Evolutionary conservation across 2,113 vertebrate genomes (phyloP).

Genomic region (Gobio gobio): DNA sequence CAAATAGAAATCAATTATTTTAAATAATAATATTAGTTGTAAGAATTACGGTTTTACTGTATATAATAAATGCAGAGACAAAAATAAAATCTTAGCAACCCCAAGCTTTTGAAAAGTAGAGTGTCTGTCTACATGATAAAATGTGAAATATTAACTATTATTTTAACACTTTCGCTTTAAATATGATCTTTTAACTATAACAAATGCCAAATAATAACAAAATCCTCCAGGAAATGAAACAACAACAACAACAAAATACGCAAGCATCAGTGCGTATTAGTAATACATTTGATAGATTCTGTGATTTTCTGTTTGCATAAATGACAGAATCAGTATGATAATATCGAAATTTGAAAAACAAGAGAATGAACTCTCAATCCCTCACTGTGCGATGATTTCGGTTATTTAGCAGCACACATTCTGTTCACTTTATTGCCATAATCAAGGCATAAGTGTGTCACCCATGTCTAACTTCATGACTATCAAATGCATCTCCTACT

Average conservation of each 20-base stretch:
- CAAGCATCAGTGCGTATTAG: background rate
- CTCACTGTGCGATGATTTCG: background rate
- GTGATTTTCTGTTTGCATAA: background rate
- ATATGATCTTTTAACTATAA: background rate
- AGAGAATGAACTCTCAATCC: background rate
- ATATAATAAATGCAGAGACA: background rate
- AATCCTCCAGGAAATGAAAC: background rate
- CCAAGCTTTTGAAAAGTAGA: background rate
- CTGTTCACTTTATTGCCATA: background rate
- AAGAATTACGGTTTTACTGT: background rate
- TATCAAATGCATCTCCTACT: background rate
- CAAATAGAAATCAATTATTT: background rate
- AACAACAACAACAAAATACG: no score
- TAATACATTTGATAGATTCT: background rate
- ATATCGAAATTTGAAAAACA: background rate
- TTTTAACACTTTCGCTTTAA: background rate
- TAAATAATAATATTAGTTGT: background rate
- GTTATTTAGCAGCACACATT: background rate
- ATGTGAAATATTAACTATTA: background rate
- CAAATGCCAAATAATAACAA: background rate
- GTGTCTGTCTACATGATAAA: background rate
- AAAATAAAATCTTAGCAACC: background rate
- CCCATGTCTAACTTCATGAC: background rate
- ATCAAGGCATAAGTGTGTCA: background rate
- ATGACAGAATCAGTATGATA: background rate